Percentiles rank a stretch among this genome's conserved stretches.
phyloP scores from a whole-genome alignment of 1,140 invertebrate genomes.

The Phortica variegata region DNA sequence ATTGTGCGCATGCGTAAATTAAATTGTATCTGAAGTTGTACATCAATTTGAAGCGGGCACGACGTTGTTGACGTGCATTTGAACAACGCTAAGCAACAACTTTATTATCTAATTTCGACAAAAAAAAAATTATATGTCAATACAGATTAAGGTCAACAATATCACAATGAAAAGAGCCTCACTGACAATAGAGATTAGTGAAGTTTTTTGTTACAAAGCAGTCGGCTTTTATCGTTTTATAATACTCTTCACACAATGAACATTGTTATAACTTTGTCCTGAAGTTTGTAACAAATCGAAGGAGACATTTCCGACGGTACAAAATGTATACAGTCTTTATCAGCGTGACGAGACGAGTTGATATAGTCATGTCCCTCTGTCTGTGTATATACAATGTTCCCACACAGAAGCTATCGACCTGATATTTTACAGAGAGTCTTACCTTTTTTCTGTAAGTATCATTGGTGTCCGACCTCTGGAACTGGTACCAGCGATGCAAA shows the following conservation, averaged over 20 bases:
- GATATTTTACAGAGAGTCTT: too few species aligned
- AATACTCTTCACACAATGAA: conserved; percentile 14
- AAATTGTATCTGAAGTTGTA: conserved; percentile 5
- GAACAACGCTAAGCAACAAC: conserved; percentile 23
- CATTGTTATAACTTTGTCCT: conserved; percentile 5
- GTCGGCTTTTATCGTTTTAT: background rate
- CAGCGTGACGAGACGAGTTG: too few species aligned
- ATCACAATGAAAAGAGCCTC: conserved; percentile 34
- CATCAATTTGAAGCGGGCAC: conserved; percentile 12
- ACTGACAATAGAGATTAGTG: conserved; percentile 42
- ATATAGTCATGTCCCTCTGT: too few species aligned
- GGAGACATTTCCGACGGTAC: conserved; percentile 3
- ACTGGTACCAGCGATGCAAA: too few species aligned
- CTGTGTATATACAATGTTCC: too few species aligned
- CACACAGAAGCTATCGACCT: too few species aligned
- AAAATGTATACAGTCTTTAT: too few species aligned
- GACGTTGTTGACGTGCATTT: conserved; percentile 1
- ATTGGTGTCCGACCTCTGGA: too few species aligned
- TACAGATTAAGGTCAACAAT: conserved; percentile 52
- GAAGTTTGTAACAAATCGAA: conserved; percentile 19
- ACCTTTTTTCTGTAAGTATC: too few species aligned
- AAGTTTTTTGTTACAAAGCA: conserved; percentile 8
- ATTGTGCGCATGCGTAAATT: conserved; percentile 20
- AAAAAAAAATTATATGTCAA: conserved; percentile 50
- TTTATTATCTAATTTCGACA: conserved; percentile 52